Evolutionary conservation across 2,888 invertebrate genomes (phyloP), one percentile per base, ranked within the genome.

Genomic region (Boloria selene): DNA sequence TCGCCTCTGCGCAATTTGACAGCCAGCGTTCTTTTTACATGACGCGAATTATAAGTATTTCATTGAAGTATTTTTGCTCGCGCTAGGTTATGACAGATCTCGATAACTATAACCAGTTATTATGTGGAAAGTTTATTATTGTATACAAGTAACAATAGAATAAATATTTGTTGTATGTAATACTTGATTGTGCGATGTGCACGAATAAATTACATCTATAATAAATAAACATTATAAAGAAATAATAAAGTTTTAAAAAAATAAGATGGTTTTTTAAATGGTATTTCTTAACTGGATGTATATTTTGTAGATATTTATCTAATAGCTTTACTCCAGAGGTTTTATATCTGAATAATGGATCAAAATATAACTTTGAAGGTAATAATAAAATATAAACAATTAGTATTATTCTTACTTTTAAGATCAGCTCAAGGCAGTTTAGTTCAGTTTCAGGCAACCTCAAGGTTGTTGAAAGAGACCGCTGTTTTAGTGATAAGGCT

Each of bases 141-240:
- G 88, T 91, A 88, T 87, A 89, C 90, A 88, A 85, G 78, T 90
- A 89, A 90, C 87, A 87, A 89, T 90, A 90, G 87, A 81, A 83
- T 85, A 81, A 83, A 85, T 84, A 87, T 81, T 90, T 90, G 90
- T 91, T 91, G 89, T 90, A 89, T 87, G 89, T 88, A 79, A 65
- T 86, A 87, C 79, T 80, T 78, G 79, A 81, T 73, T 81, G 83
- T 80, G 87, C 85, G 78, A 75, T 74, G 75, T 77, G 85, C 81
- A 81, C 81, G 77, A 81, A 85, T 86, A 85, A 87, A 85, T 82
- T 90, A 90, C 85, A 87, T 87, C 89, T 91, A 88, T 90, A 87
- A 89, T 89, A 85, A 90, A 88, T 89, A 85, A 90, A 88, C 86
- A 90, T 90, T 90, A 90, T 88, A 86, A 90, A 87, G 85, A 90